Percentiles rank a stretch among this genome's conserved stretches.
phyloP scores from a whole-genome alignment of 2,113 vertebrate genomes.

The Phasianus colchicus region DNA sequence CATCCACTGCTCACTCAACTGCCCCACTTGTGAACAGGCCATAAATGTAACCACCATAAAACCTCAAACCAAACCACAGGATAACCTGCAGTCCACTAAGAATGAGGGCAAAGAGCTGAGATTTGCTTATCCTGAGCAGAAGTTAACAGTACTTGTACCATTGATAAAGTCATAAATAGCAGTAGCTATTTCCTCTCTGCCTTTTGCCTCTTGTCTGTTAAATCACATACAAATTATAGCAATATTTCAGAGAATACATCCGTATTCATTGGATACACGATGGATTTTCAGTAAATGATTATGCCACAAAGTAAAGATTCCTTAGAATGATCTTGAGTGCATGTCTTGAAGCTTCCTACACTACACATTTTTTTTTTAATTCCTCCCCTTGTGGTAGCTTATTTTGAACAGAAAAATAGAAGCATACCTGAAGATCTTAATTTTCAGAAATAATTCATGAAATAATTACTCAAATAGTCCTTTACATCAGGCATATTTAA shows the following conservation, averaged over 20 bases:
- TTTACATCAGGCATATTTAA: not conserved
- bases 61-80: not conserved
- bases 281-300: not conserved
- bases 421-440: not conserved
- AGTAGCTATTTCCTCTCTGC: not conserved
- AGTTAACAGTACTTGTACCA: not conserved
- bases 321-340: not conserved
- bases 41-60: not conserved
- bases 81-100: not conserved
- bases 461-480: not conserved
- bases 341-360: not conserved
- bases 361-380: not conserved
- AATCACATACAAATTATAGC: not conserved
- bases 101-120: not conserved
- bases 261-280: fast-evolving
- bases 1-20: not conserved
- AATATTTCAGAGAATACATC: not conserved
- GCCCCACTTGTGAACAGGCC: not conserved
- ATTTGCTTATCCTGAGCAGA: not conserved
- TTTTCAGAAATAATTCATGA: not conserved
- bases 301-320: not conserved
- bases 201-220: not conserved
- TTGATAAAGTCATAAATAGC: not conserved
- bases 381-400: not conserved
- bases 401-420: not conserved